A percentile compares a stretch with the other conserved stretches of the same genome.
phyloP scores from a whole-genome alignment of 2,888 invertebrate genomes.

The Acleris cristana region DNA sequence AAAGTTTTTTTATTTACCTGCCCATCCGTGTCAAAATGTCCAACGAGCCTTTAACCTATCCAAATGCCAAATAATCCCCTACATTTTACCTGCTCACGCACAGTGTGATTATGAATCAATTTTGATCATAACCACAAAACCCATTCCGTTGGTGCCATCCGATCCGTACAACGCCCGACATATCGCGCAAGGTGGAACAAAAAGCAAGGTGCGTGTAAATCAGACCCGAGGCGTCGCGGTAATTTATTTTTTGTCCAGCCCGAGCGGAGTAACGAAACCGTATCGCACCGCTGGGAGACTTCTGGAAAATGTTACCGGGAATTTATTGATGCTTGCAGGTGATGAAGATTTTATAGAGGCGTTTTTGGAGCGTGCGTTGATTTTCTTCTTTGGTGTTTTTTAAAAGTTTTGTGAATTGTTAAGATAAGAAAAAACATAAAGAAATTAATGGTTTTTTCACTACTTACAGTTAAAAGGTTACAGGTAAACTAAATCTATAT shows the following conservation, averaged over 20 bases:
- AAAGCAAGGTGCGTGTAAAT: constrained; percentile 35
- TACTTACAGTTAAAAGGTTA: no score
- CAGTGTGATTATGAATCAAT: no score
- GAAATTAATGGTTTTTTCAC: no score
- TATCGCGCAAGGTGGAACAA: constrained; percentile 28
- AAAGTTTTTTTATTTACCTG: no score
- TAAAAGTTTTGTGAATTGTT: neutral
- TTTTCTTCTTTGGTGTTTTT: neutral
- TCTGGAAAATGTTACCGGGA: constrained; percentile 33
- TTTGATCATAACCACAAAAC: no score
- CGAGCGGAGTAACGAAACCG: constrained; percentile 33
- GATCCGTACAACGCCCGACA: constrained; percentile 28
- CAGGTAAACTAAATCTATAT: no score
- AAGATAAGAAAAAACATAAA: no score
- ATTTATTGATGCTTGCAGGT: constrained; percentile 34
- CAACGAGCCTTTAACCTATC: no score
- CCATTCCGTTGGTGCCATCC: constrained; percentile 19
- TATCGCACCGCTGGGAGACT: constrained; percentile 36
- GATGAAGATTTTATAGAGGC: constrained; percentile 33
- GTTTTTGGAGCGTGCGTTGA: constrained; percentile 2
- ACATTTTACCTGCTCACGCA: no score
- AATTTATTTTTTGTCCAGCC: constrained; percentile 37
- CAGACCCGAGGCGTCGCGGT: constrained; percentile 27
- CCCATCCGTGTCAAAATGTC: no score
- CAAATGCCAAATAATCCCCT: no score